phyloP scores from a whole-genome alignment of 1,140 invertebrate genomes.

The Helicorthomorpha holstii region DNA sequence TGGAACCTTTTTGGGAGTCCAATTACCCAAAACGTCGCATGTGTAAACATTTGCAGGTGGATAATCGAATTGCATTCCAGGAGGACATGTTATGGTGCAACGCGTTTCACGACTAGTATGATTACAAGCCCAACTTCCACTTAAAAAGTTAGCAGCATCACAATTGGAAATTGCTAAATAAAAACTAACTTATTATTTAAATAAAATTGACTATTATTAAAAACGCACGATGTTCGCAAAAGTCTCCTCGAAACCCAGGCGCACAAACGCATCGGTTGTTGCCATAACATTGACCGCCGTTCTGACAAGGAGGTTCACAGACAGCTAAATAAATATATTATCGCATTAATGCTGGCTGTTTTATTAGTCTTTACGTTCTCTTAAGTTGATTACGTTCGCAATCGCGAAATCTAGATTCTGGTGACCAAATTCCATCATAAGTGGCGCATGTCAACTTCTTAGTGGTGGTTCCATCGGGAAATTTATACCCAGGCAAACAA shows the following conservation, averaged over 20 bases:
- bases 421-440: conserved; percentile 1
- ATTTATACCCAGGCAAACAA: conserved; percentile 3
- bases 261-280: conserved; percentile 57
- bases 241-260: conserved; percentile 44
- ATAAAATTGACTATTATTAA: neutral
- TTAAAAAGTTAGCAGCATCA: conserved; percentile 36
- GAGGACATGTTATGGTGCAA: conserved; percentile 47
- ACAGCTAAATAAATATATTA: conserved; percentile 31
- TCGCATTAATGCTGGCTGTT: neutral
- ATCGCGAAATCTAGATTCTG: conserved; percentile 6
- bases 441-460: neutral
- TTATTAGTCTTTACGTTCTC: neutral
- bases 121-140: conserved; percentile 51
- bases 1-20: conserved; percentile 48
- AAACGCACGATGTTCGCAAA: conserved; percentile 56
- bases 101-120: conserved; percentile 36
- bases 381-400: conserved; percentile 2
- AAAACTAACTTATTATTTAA: conserved; percentile 8
- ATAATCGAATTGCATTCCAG: conserved; percentile 38
- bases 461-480: conserved; percentile 4
- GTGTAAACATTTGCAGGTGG: conserved; percentile 40
- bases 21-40: conserved; percentile 44
- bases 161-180: conserved; percentile 37
- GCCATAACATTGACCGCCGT: conserved; percentile 55
- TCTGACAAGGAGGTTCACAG: conserved; percentile 51